Percentiles rank a stretch among this genome's conserved stretches.
Evolutionary conservation across 2,888 invertebrate species (phyloP).

Genomic region (Steinernema hermaphroditum): DNA sequence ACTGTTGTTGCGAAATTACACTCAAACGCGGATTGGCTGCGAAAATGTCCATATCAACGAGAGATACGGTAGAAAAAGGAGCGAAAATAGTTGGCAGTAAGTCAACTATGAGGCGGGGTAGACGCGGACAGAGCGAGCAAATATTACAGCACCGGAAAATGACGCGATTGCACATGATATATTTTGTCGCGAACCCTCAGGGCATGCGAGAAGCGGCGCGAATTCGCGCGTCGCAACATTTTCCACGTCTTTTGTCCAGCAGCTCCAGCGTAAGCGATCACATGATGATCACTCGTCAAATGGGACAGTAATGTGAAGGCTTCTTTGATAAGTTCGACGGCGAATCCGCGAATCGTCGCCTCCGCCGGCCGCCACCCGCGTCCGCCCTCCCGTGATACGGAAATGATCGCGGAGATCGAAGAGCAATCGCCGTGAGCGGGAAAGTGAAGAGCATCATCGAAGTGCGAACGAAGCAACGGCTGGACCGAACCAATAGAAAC

Average conservation of each 20-base stretch:
- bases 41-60: too few species aligned
- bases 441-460: not conserved
- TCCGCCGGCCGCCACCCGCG: too few species aligned
- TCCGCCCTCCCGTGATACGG: not conserved
- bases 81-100: not conserved
- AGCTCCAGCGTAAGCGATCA: not conserved
- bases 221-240: slow-evolving; percentile 6
- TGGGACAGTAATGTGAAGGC: too few species aligned
- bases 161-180: slow-evolving; percentile 6
- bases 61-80: too few species aligned
- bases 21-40: too few species aligned
- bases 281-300: not conserved
- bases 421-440: slow-evolving; percentile 7
- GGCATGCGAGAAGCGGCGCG: not conserved
- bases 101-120: not conserved
- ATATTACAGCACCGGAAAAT: not conserved
- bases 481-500: not conserved
- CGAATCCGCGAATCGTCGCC: not conserved
- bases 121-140: not conserved
- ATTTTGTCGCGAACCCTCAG: not conserved
- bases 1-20: too few species aligned
- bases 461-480: slow-evolving; percentile 16
- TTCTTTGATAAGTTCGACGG: not conserved
- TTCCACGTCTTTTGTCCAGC: not conserved
- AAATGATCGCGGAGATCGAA: slow-evolving; percentile 7